phyloP scores from a whole-genome alignment of 2,113 vertebrate genomes.

The Chloropsis cyanopogon region DNA sequence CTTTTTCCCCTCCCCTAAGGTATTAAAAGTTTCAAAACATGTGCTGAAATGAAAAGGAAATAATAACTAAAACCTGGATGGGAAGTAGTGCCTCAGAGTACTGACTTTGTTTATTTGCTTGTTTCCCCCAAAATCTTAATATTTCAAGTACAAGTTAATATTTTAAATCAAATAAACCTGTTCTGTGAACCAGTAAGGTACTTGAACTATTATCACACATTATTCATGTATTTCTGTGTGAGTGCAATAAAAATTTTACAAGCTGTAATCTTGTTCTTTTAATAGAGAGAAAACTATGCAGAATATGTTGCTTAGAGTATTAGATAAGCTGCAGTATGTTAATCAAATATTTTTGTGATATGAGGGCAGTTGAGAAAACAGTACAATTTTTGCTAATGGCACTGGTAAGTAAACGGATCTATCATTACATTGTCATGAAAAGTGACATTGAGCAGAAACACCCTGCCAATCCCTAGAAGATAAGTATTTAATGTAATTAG shows the following conservation, averaged over 20 bases:
- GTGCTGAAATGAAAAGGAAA: conserved; percentile 69
- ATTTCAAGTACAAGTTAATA: conserved; percentile 39
- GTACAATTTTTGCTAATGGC: conserved; percentile 74
- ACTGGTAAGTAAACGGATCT: conserved; percentile 74
- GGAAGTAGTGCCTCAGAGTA: conserved; percentile 47
- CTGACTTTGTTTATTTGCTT: conserved; percentile 58
- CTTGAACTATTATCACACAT: conserved; percentile 17
- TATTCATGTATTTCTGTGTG: conserved; percentile 53
- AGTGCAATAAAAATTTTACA: conserved; percentile 60
- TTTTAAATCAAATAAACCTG: conserved; percentile 50
- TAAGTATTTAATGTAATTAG: conserved; percentile 74
- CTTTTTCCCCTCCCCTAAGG: not conserved
- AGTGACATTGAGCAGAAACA: conserved; percentile 77
- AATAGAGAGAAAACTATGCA: conserved; percentile 72
- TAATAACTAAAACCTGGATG: conserved; percentile 68
- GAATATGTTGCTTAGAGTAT: conserved; percentile 73
- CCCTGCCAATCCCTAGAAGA: conserved; percentile 73
- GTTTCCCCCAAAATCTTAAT: conserved; percentile 27
- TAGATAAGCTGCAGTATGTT: conserved; percentile 77
- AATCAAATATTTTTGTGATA: conserved; percentile 80
- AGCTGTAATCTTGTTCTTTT: conserved; percentile 63
- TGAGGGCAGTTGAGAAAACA: conserved; percentile 78
- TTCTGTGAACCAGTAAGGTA: conserved; percentile 16
- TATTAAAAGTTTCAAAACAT: conserved; percentile 66
- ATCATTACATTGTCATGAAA: conserved; percentile 78